These are phyloP conservation scores for Stegostoma tigrinum DNA, from an alignment of 2,113 vertebrate species.

Conservation along the genomic window DNA sequence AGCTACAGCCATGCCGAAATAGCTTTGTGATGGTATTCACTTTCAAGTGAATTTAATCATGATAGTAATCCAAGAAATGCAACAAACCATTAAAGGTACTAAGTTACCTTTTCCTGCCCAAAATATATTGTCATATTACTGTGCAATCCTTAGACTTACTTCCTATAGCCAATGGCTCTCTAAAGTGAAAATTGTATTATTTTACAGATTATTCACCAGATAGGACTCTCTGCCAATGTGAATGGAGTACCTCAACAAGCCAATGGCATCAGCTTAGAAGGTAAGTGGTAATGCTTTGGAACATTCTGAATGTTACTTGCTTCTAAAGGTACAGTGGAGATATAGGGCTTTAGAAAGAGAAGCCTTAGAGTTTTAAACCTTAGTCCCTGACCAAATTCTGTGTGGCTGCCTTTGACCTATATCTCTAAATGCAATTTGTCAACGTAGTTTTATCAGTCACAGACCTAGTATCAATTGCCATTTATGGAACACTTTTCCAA, in stretches of 20 bases:
- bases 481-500: neutral
- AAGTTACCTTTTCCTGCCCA: neutral
- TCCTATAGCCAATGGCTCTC: neutral
- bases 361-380: neutral
- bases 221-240: slow-evolving; percentile 67
- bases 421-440: neutral
- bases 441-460: neutral
- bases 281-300: slow-evolving; percentile 50
- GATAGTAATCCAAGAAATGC: neutral
- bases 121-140: neutral
- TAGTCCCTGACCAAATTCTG: neutral
- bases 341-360: neutral
- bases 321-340: neutral
- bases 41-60: neutral
- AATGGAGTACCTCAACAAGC: slow-evolving; percentile 69
- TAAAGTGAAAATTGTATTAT: neutral
- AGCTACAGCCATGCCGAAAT: neutral
- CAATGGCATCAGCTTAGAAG: slow-evolving; percentile 71
- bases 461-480: neutral
- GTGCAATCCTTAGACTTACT: neutral
- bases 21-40: neutral
- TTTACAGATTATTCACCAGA: slow-evolving; percentile 62
- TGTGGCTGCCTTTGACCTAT: neutral
- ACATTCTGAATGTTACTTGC: neutral
- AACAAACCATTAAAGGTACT: neutral